Base-by-base conservation (phyloP, 1,140 invertebrate genomes). In the Tetraneura akinire region DNA sequence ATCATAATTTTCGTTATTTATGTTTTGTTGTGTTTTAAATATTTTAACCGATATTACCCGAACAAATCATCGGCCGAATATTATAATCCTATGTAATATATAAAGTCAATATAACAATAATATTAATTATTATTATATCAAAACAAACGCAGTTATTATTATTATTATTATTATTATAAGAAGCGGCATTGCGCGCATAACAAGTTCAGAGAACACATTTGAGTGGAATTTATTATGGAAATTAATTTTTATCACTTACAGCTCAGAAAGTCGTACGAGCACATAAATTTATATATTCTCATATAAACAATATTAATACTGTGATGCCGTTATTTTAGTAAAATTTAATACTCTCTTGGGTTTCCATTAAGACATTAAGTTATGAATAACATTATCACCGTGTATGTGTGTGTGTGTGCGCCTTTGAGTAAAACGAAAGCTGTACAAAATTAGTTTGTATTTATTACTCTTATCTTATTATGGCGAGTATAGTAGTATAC, bases 301-400 rank as follows among this genome's bases (percentile, higher is more conserved):
- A n/a, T 51, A 71, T 71, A 71, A 51, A 71, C 47, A 51, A 51
- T 71, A 71, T 51, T 71, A 71, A 71, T 71, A 71, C 68, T 51
- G 11, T 51, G 68, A 71, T 49, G 29, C 45, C 10, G 23, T 51
- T 32, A 71, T 71, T 71, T 71, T 51, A 51, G 68, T 37, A 37
- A 71, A n/a, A 71, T 51, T 49, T 71, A 71, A 71, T 51, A 51
- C 68, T 71, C 68, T 71, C 68, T 13, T 11, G 26, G 68, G 68
- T 23, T 51, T 51, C 23, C 47, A 51, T 71, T n/a, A n/a, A n/a
- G n/a, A n/a, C n/a, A n/a, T n/a, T 71, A 71, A 9, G 47, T 51
- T 71, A 71, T 51, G 68, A 71, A 71, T 71, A 71, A 71, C 45
- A 71, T 49, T 71, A 71, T 71, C 68, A 71, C 68, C 51, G 26